These are phyloP conservation scores for Agrochola circellaris DNA, from an alignment of 2,888 invertebrate genomes.

Conservation along the genomic window DNA sequence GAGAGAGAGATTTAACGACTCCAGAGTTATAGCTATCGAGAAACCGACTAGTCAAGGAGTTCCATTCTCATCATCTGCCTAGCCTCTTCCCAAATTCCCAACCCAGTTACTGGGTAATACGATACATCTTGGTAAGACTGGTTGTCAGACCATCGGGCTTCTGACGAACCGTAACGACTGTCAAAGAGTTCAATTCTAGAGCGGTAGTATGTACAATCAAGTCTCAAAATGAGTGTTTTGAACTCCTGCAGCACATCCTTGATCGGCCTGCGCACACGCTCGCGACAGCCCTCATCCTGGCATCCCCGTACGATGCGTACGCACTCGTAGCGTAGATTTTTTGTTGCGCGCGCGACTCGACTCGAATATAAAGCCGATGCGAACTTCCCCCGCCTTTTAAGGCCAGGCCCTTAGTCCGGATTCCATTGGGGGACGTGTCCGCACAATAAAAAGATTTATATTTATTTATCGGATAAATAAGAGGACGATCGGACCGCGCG, in stretches of 20 bases:
- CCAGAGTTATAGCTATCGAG: too few species aligned
- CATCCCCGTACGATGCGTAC: conserved; percentile 85
- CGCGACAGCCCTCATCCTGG: conserved; percentile 74
- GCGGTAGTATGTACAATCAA: too few species aligned
- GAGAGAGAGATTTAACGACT: background rate
- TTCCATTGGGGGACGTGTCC: conserved; percentile 85
- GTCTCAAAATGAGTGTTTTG: background rate
- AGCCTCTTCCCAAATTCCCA: background rate
- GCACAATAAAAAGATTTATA: conserved; percentile 86
- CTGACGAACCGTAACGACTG: background rate
- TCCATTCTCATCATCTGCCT: too few species aligned
- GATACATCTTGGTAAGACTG: background rate
- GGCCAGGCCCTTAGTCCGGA: conserved; percentile 85
- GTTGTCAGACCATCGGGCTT: background rate
- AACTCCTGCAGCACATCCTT: conserved; percentile 40
- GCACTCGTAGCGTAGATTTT: conserved; percentile 87
- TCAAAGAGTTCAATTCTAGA: background rate
- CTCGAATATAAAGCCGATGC: conserved; percentile 83
- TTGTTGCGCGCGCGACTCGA: conserved; percentile 79
- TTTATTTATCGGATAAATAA: conserved; percentile 85
- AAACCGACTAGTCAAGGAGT: background rate
- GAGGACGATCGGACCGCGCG: conserved; percentile 73
- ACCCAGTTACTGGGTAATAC: background rate
- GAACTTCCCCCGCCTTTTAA: conserved; percentile 86
- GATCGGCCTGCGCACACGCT: conserved; percentile 58